phyloP scores from a whole-genome alignment of 2,888 invertebrate species.

The Apoda limacodes region DNA sequence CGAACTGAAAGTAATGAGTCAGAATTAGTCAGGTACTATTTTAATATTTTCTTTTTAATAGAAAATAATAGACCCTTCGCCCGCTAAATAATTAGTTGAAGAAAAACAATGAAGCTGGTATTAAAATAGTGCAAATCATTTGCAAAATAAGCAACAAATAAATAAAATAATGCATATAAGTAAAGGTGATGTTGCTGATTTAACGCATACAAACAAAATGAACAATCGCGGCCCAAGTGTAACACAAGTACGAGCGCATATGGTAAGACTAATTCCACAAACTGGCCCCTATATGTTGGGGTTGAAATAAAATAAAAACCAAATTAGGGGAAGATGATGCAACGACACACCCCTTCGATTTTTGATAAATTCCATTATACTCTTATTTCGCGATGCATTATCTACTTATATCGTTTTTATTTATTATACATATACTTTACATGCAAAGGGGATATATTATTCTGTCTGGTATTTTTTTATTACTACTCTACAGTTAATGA shows the following conservation, averaged over 20 bases:
- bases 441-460: constrained; percentile 5
- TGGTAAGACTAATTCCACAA: constrained; percentile 65
- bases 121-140: too few relatives aligned
- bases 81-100: too few relatives aligned
- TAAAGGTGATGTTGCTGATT: too few relatives aligned
- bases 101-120: too few relatives aligned
- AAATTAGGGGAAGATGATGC: constrained; percentile 66
- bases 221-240: constrained; percentile 53
- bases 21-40: too few relatives aligned
- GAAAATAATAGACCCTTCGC: too few relatives aligned
- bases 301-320: constrained; percentile 63
- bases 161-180: too few relatives aligned
- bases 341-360: constrained; percentile 67
- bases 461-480: constrained; percentile 30
- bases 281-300: constrained; percentile 43
- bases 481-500: too few relatives aligned
- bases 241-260: constrained; percentile 65
- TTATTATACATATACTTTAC: too few relatives aligned
- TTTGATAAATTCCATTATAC: constrained; percentile 66
- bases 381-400: constrained; percentile 48
- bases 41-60: too few relatives aligned
- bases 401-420: constrained; percentile 27
- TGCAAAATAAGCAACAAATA: too few relatives aligned
- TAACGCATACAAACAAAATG: constrained; percentile 37
- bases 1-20: too few relatives aligned